Evolutionary conservation across 2,888 invertebrate genomes (phyloP).

Genomic region (Thymelicus acteon): DNA sequence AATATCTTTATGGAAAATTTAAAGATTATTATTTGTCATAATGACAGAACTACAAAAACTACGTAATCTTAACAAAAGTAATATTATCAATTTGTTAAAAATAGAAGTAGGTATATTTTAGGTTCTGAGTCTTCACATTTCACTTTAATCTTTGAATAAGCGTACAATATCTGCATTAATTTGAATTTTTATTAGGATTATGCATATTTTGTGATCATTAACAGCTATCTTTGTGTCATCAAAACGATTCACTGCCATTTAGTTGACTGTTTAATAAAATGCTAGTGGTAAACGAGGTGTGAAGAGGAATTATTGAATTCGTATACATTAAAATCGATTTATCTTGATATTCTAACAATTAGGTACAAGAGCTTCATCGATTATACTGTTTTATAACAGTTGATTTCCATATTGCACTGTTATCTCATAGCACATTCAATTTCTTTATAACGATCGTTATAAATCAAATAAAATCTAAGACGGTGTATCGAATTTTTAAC

Average conservation of each 20-base stretch:
- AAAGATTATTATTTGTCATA: no score
- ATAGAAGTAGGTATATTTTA: no score
- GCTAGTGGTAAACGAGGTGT: slow-evolving; percentile 18
- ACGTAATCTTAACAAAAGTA: no score
- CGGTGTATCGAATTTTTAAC: slow-evolving; percentile 11
- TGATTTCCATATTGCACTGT: slow-evolving; percentile 21
- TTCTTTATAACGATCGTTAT: slow-evolving; percentile 7
- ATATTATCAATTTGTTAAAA: no score
- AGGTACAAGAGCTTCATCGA: neutral
- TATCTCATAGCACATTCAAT: neutral
- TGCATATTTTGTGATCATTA: slow-evolving; percentile 54
- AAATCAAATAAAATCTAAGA: neutral
- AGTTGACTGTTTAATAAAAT: slow-evolving; percentile 42
- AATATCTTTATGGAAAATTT: no score
- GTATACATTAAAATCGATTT: slow-evolving; percentile 11
- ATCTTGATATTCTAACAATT: neutral
- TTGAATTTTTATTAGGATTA: slow-evolving; percentile 65
- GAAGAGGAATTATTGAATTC: slow-evolving; percentile 23
- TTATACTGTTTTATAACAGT: neutral
- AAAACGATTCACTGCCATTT: slow-evolving; percentile 12
- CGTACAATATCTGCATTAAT: slow-evolving; percentile 63
- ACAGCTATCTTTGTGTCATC: slow-evolving; percentile 41
- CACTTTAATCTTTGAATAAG: slow-evolving; percentile 40
- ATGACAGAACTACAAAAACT: no score
- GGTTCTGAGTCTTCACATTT: slow-evolving; percentile 29